These are phyloP conservation scores for Pangasius macronema DNA, from an alignment of 2,797 vertebrate genomes.

Conservation along the genomic window DNA sequence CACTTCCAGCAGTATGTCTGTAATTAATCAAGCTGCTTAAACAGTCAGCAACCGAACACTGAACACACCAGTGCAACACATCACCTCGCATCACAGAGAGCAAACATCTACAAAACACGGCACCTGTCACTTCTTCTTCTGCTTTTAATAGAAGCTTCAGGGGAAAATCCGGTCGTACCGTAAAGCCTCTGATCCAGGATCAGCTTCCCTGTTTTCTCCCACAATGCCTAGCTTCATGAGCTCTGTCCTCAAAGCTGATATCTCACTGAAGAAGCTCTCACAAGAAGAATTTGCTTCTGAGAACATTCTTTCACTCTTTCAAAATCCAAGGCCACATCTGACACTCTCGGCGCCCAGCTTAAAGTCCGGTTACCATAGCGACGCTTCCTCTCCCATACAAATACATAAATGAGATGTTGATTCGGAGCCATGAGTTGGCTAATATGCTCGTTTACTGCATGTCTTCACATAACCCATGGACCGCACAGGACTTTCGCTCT, in stretches of 20 bases:
- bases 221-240: background rate
- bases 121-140: background rate
- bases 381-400: constrained; percentile 42
- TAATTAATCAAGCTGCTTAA: constrained; percentile 15
- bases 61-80: background rate
- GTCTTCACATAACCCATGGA: constrained; percentile 7
- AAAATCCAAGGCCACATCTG: constrained; percentile 46
- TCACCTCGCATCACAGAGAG: background rate
- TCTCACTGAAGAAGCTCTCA: background rate
- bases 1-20: background rate
- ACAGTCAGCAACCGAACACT: background rate
- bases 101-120: background rate
- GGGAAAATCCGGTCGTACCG: background rate
- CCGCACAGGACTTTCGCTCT: constrained; percentile 17
- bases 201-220: constrained; percentile 8
- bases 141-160: background rate
- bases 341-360: constrained; percentile 36
- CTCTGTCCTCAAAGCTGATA: background rate
- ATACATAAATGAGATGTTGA: constrained; percentile 44
- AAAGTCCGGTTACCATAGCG: constrained; percentile 46
- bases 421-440: constrained; percentile 27
- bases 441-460: constrained; percentile 23
- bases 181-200: background rate
- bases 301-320: constrained; percentile 23
- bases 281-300: background rate